Evolutionary conservation across 2,113 vertebrate species (phyloP).

Genomic region (Callithrix jacchus): DNA sequence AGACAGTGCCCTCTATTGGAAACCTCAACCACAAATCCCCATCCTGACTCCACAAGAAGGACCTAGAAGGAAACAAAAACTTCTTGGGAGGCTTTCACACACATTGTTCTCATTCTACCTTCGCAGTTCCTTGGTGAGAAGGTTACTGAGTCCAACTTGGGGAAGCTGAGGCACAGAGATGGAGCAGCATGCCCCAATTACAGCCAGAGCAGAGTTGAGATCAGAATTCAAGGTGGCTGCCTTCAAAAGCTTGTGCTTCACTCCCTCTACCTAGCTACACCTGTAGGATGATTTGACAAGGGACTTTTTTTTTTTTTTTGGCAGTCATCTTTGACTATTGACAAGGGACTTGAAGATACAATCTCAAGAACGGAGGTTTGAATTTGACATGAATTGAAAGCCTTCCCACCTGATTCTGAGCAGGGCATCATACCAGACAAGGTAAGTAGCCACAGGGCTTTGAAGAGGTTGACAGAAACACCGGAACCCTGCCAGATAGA

Average conservation of each 20-base stretch:
- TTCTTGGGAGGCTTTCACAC: neutral
- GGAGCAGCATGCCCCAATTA: neutral
- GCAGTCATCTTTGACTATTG: no score
- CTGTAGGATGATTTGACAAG: neutral
- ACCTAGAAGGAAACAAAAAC: no score
- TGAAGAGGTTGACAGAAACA: neutral
- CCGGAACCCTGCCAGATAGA: neutral
- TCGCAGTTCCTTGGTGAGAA: neutral
- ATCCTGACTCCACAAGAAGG: neutral
- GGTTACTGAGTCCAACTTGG: neutral
- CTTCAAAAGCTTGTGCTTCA: neutral
- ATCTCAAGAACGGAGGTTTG: neutral
- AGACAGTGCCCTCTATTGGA: conserved; percentile 66
- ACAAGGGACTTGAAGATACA: neutral
- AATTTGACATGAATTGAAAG: neutral
- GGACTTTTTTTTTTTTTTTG: no score
- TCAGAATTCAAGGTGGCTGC: neutral
- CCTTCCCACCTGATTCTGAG: neutral
- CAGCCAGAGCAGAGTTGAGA: neutral
- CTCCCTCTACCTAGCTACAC: neutral
- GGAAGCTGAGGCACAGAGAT: neutral
- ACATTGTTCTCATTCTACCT: neutral
- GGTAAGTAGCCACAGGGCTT: neutral
- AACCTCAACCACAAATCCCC: neutral
- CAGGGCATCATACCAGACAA: neutral